A percentile compares a stretch with the other conserved stretches of the same genome.
These are phyloP conservation scores for Phymorhynchus buccinoides DNA, from an alignment of 1,140 invertebrate genomes.

Conservation along the genomic window DNA sequence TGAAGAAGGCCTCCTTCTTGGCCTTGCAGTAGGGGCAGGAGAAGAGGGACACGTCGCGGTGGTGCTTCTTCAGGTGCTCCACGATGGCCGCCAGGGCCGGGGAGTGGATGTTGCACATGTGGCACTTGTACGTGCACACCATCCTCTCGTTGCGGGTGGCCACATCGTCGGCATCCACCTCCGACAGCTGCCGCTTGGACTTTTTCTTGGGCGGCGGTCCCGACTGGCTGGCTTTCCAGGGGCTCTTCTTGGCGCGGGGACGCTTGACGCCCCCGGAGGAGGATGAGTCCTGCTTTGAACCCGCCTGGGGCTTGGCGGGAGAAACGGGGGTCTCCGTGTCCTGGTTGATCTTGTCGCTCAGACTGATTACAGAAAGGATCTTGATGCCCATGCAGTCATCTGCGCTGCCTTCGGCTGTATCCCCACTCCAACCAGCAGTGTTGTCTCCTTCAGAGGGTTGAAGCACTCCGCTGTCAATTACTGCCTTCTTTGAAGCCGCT, in stretches of 20 bases:
- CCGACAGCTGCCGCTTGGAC: slow-evolving; percentile 14
- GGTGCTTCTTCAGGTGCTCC: slow-evolving; percentile 60
- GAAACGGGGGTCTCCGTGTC: not conserved
- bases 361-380: slow-evolving; percentile 64
- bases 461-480: not conserved
- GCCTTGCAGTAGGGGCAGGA: slow-evolving; percentile 65
- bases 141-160: slow-evolving; percentile 42
- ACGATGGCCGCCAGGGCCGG: slow-evolving; percentile 64
- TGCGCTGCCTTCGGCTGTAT: slow-evolving; percentile 7
- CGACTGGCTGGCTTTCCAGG: not conserved
- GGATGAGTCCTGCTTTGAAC: not conserved
- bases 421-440: not conserved
- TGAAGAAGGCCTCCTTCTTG: slow-evolving; percentile 42
- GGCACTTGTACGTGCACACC: slow-evolving; percentile 65
- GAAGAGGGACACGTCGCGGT: slow-evolving; percentile 62
- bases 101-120: slow-evolving; percentile 66
- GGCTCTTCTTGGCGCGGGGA: not conserved
- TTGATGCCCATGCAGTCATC: slow-evolving; percentile 59
- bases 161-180: slow-evolving; percentile 41
- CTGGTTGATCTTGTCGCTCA: slow-evolving; percentile 49
- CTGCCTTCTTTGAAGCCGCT: not conserved
- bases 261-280: slow-evolving; percentile 15
- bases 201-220: not conserved
- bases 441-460: not conserved
- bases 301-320: not conserved